Evolutionary conservation across 2,113 vertebrate species (phyloP).

Genomic region (Pipra filicauda): DNA sequence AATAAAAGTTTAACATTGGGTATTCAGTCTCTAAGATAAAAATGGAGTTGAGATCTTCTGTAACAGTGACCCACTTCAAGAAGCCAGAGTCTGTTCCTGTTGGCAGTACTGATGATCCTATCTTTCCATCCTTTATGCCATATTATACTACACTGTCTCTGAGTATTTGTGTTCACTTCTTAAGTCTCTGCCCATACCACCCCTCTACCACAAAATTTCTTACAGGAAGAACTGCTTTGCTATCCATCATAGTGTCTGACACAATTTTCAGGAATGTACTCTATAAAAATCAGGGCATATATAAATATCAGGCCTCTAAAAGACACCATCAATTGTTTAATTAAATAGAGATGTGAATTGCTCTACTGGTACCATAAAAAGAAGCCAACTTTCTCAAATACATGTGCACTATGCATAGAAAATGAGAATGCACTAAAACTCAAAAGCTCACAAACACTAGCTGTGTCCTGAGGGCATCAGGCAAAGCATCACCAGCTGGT

Average conservation of each 20-base stretch:
- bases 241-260: neutral
- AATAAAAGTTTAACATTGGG: neutral
- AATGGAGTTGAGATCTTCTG: neutral
- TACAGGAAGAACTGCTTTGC: neutral
- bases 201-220: neutral
- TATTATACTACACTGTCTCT: neutral
- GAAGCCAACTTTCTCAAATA: neutral
- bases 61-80: neutral
- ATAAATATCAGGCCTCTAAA: neutral
- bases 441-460: neutral
- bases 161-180: neutral
- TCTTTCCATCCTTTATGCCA: neutral
- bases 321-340: neutral
- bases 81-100: neutral
- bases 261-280: neutral
- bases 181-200: neutral
- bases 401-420: neutral
- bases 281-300: neutral
- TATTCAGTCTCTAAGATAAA: neutral
- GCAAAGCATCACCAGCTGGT: rapidly evolving
- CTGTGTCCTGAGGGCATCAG: neutral
- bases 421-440: neutral
- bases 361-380: neutral
- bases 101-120: neutral
- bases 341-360: neutral